These are phyloP conservation scores for Isichthys henryi DNA, from an alignment of 2,113 vertebrate species.

Conservation along the genomic window DNA sequence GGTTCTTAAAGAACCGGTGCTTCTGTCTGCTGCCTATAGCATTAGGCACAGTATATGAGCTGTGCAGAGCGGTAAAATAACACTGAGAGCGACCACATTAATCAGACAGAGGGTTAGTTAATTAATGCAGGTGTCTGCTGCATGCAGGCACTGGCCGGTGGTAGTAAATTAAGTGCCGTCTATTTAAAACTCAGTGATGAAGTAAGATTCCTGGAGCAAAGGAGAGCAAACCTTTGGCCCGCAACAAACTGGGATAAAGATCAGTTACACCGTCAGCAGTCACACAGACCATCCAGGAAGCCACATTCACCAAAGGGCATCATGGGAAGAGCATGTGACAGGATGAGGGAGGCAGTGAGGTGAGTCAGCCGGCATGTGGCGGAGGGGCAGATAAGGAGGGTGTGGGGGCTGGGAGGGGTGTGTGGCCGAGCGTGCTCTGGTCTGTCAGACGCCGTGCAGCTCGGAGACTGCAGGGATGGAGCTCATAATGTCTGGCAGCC, in stretches of 20 bases:
- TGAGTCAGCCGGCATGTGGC: neutral
- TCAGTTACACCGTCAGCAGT: neutral
- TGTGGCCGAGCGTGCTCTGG: neutral
- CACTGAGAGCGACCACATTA: neutral
- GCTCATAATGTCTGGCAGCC: neutral
- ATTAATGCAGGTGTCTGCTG: neutral
- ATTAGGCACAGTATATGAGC: neutral
- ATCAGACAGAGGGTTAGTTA: neutral
- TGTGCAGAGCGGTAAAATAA: neutral
- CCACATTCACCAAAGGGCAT: neutral
- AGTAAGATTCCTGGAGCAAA: neutral
- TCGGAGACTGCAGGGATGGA: neutral
- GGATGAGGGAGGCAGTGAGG: neutral
- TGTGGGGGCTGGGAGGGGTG: neutral
- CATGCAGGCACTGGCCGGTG: neutral
- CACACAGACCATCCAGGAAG: neutral
- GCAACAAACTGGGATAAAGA: neutral
- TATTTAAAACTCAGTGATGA: conserved; percentile 5
- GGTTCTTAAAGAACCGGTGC: neutral
- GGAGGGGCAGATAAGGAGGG: neutral
- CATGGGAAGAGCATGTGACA: neutral
- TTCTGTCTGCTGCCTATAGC: neutral
- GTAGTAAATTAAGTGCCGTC: neutral
- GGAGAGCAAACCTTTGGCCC: neutral
- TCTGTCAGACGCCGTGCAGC: neutral